Evolutionary conservation across 1,140 invertebrate species (phyloP).

Genomic region (Drosophila repletoides): DNA sequence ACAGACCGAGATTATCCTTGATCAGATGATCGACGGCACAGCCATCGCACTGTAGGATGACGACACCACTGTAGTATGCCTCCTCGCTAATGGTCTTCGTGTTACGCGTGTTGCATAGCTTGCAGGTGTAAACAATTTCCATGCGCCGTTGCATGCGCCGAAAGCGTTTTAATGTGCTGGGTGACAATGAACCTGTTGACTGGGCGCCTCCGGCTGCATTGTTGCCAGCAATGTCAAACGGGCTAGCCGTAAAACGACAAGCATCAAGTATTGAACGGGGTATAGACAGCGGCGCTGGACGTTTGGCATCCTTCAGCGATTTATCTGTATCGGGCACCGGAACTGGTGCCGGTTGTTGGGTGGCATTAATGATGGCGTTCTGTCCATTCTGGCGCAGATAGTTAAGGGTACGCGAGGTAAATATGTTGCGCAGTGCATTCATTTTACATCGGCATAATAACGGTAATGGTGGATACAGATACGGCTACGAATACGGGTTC

Average conservation of each 20-base stretch:
- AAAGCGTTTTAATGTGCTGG: slow-evolving; percentile 67
- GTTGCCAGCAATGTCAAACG: slow-evolving; percentile 41
- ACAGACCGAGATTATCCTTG: slow-evolving; percentile 96
- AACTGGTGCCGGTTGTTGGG: slow-evolving; percentile 60
- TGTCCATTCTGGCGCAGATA: slow-evolving; percentile 77
- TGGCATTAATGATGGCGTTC: slow-evolving; percentile 73
- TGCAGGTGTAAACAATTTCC: slow-evolving; percentile 91
- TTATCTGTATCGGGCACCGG: slow-evolving; percentile 42
- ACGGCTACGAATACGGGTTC: not conserved
- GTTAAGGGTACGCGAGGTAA: slow-evolving; percentile 72
- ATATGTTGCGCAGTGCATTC: slow-evolving; percentile 80
- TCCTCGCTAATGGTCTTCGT: slow-evolving; percentile 91
- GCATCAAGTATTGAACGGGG: slow-evolving; percentile 75
- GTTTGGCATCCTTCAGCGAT: slow-evolving; percentile 42
- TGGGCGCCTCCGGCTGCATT: not conserved
- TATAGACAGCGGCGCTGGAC: slow-evolving; percentile 63
- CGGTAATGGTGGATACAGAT: slow-evolving; percentile 18
- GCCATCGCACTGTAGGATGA: slow-evolving; percentile 92
- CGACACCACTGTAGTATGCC: slow-evolving; percentile 93
- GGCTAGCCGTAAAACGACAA: slow-evolving; percentile 62
- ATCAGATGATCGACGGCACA: slow-evolving; percentile 95
- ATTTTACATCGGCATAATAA: slow-evolving; percentile 60
- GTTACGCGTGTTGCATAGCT: slow-evolving; percentile 90
- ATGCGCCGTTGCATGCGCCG: slow-evolving; percentile 85
- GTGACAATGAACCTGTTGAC: slow-evolving; percentile 58